phyloP scores from a whole-genome alignment of 2,797 vertebrate genomes.

The Delichon dasypus region DNA sequence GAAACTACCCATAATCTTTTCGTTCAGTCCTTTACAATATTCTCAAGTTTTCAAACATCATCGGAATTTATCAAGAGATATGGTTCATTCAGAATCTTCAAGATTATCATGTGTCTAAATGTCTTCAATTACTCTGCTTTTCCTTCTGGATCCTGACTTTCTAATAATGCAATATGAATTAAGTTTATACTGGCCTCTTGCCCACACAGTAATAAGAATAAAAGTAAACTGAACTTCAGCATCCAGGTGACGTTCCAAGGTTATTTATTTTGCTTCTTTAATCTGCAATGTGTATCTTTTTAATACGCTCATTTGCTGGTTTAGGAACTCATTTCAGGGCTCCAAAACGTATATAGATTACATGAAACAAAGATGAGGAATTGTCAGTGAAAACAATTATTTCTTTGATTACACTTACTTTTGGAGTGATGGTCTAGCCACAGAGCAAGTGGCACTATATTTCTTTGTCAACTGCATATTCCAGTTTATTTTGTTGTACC shows the following conservation, averaged over 20 bases:
- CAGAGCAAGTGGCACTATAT: neutral
- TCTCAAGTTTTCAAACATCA: neutral
- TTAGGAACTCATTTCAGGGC: neutral
- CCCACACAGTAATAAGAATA: neutral
- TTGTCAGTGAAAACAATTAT: neutral
- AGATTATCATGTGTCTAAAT: neutral
- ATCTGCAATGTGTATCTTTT: neutral
- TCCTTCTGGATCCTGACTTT: neutral
- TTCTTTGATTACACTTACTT: neutral
- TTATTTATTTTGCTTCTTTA: neutral
- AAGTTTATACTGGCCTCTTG: neutral
- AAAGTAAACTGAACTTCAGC: neutral
- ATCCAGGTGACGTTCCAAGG: neutral
- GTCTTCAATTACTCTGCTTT: neutral
- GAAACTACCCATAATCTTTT: neutral
- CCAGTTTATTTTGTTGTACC: constrained; percentile 3
- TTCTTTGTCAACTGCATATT: neutral
- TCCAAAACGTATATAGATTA: neutral
- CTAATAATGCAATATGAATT: neutral
- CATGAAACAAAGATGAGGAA: neutral
- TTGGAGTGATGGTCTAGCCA: neutral
- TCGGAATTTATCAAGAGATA: neutral
- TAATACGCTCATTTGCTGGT: neutral
- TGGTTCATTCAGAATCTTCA: neutral
- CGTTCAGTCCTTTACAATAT: neutral